Percentiles rank a stretch among this genome's conserved stretches.
Conservation (phyloP, 2,113 vertebrate species). For the Oriolus oriolus region DNA sequence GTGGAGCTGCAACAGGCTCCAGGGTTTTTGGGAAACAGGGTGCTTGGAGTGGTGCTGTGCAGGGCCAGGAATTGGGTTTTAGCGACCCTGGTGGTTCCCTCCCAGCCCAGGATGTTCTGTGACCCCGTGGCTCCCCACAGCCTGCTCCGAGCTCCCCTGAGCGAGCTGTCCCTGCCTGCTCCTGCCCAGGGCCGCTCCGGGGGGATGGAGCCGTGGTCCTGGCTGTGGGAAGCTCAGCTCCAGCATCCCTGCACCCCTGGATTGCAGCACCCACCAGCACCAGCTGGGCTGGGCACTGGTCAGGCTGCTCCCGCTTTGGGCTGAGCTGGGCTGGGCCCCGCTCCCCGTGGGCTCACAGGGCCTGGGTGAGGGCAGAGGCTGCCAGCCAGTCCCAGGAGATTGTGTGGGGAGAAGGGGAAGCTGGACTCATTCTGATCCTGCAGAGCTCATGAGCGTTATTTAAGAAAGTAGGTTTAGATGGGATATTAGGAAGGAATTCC, state of each 20-base stretch:
- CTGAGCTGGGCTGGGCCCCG: neutral
- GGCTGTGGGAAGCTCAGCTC: too few species aligned
- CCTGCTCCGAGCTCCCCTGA: neutral
- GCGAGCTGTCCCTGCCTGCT: neutral
- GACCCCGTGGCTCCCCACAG: neutral
- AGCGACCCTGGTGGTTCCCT: neutral
- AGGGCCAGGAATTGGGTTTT: neutral
- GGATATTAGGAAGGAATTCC: neutral
- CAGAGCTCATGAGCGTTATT: neutral
- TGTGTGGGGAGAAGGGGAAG: neutral
- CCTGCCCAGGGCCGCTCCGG: neutral
- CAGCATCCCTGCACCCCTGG: neutral
- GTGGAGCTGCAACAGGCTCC: neutral
- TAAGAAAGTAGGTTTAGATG: too few species aligned
- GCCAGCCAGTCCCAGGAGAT: neutral
- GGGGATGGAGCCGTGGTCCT: neutral
- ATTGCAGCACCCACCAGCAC: neutral
- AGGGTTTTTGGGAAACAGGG: neutral
- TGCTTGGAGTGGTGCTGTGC: neutral
- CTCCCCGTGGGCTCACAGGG: accelerated
- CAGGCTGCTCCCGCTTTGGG: neutral
- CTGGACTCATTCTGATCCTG: neutral
- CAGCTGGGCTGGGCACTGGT: neutral
- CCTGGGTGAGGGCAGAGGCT: neutral
- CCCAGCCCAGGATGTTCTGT: neutral